Percentiles rank a stretch among this genome's conserved stretches.
These are phyloP conservation scores for Craterocephalus amniculus DNA, from an alignment of 2,797 vertebrate species.

Conservation along the genomic window DNA sequence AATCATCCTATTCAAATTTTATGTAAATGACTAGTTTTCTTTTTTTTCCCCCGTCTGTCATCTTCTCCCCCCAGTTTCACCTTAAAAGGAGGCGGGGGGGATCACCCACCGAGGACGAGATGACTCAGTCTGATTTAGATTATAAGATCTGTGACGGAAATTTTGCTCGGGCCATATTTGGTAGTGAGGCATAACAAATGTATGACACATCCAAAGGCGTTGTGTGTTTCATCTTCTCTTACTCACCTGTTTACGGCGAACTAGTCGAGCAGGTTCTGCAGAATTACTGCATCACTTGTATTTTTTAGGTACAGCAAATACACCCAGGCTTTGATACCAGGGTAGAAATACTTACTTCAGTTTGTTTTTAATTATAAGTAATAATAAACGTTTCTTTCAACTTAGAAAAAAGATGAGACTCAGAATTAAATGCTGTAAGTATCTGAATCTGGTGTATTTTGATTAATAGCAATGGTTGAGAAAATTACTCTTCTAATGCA, in stretches of 20 bases:
- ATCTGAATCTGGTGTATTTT: too few relatives aligned
- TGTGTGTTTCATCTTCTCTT: not conserved
- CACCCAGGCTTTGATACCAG: not conserved
- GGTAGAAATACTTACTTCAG: not conserved
- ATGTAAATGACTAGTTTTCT: not conserved
- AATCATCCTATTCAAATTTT: too few relatives aligned
- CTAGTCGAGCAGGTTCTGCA: not conserved
- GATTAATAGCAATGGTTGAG: too few relatives aligned
- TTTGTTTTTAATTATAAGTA: too few relatives aligned
- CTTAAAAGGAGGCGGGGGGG: conserved; percentile 35
- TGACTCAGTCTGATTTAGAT: conserved; percentile 44
- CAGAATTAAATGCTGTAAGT: too few relatives aligned
- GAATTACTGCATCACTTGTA: not conserved
- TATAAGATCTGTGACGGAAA: conserved; percentile 14
- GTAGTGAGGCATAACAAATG: conserved; percentile 20
- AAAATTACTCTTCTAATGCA: too few relatives aligned
- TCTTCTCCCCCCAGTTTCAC: conserved; percentile 38
- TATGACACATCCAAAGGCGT: conserved; percentile 18
- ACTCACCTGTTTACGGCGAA: not conserved
- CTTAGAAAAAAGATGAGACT: too few relatives aligned
- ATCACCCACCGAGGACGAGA: not conserved
- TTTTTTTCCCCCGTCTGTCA: not conserved
- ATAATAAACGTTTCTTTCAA: too few relatives aligned
- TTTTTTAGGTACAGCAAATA: not conserved
- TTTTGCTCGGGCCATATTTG: conserved; percentile 58